Conservation (phyloP, 2,888 invertebrate species). For the Galerucella calmariensis region DNA sequence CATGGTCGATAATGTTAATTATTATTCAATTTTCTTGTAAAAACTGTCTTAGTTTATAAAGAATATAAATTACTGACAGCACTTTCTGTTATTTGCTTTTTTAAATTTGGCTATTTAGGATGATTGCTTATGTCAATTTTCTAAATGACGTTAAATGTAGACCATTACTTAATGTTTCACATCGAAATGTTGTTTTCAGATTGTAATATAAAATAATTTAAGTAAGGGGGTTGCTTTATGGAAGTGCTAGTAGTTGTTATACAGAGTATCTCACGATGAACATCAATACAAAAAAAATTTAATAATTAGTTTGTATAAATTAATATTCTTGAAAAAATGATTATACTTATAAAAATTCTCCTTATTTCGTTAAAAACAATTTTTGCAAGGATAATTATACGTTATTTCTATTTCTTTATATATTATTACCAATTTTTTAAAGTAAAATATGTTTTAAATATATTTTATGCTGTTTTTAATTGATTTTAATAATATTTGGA, state of each 20-base stretch:
- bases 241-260: constrained; percentile 12
- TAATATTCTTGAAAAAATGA: neutral
- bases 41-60: neutral
- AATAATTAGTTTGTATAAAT: neutral
- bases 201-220: neutral
- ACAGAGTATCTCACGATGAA: constrained; percentile 15
- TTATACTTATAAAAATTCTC: neutral
- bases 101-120: neutral
- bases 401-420: neutral
- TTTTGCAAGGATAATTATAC: neutral
- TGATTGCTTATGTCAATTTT: neutral
- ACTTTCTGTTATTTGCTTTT: neutral
- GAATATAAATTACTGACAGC: neutral
- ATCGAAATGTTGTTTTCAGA: neutral
- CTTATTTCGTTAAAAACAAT: neutral
- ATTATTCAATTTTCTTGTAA: neutral
- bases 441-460: constrained; percentile 8
- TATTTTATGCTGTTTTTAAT: constrained; percentile 11
- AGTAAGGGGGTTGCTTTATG: constrained; percentile 11
- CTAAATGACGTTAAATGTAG: neutral
- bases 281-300: no score
- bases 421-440: neutral
- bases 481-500: neutral
- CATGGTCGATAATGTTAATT: neutral
- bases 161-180: neutral